Conservation (phyloP, 2,113 vertebrate genomes). For the Clupea harengus region DNA sequence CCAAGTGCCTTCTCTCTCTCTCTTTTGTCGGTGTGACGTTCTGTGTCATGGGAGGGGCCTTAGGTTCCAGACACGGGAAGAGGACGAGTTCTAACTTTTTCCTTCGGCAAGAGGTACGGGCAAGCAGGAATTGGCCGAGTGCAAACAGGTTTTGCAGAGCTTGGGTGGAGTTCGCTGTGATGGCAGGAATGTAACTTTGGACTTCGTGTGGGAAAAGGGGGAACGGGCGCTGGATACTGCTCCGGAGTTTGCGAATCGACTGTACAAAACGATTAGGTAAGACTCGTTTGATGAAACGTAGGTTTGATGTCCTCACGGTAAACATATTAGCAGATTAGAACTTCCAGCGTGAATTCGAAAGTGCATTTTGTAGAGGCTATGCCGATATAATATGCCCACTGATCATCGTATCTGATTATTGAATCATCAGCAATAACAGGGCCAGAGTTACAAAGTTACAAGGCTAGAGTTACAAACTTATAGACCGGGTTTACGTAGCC, state of each 20-base stretch:
- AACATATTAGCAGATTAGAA: background rate
- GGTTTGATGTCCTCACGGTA: background rate
- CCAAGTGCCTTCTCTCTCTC: background rate
- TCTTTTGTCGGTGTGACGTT: conserved; percentile 30
- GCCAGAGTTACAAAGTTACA: background rate
- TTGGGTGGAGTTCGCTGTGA: conserved; percentile 47
- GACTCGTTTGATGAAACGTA: background rate
- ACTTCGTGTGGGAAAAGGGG: background rate
- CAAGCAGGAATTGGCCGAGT: conserved; percentile 36
- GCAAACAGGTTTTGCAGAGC: conserved; percentile 46
- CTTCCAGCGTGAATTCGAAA: background rate
- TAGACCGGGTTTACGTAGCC: too few relatives aligned
- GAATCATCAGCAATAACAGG: background rate
- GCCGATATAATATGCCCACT: background rate
- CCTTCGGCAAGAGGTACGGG: background rate
- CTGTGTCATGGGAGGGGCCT: conserved; percentile 43
- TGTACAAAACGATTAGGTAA: conserved; percentile 43
- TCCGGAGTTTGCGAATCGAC: conserved; percentile 14
- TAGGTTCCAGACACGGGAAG: conserved; percentile 31
- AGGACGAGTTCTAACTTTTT: conserved; percentile 32
- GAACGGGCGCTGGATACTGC: background rate
- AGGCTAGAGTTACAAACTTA: too few relatives aligned
- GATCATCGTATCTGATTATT: background rate
- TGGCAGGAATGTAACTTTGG: conserved; percentile 46
- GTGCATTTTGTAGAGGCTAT: background rate